phyloP scores from a whole-genome alignment of 2,113 vertebrate species.

The Dinomys branickii region DNA sequence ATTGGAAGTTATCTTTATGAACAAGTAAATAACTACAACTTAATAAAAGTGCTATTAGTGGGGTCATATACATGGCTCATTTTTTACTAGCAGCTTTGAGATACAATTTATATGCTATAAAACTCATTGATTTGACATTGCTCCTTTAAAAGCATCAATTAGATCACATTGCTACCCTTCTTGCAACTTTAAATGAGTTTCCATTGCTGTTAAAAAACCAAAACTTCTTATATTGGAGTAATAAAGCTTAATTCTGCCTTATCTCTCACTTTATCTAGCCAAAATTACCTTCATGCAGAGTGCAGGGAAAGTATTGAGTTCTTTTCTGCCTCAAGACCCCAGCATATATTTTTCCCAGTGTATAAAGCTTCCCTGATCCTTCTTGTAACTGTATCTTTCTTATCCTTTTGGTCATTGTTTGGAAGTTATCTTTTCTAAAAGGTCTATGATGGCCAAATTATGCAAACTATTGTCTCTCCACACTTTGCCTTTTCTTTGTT shows the following conservation, averaged over 20 bases:
- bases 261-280: conserved; percentile 1
- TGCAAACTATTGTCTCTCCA: background rate
- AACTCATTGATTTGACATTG: conserved; percentile 1
- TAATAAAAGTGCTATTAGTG: background rate
- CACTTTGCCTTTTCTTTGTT: background rate
- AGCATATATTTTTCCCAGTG: background rate
- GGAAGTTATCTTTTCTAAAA: conserved; percentile 27
- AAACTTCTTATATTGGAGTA: background rate
- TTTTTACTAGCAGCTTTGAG: conserved; percentile 40
- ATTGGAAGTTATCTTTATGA: conserved; percentile 35
- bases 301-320: conserved; percentile 12
- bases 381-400: conserved; percentile 27
- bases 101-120: conserved; percentile 43
- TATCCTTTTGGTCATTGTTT: conserved; percentile 26
- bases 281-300: conserved; percentile 27
- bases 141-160: background rate
- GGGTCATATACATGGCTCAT: background rate
- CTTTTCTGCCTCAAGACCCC: conserved; percentile 10
- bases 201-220: conserved; percentile 1
- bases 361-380: background rate
- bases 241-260: background rate
- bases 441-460: background rate
- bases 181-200: background rate
- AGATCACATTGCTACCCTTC: background rate
- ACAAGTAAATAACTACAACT: conserved; percentile 26